phyloP scores from a whole-genome alignment of 2,888 invertebrate genomes.

The Branchipolynoe longqiensis region DNA sequence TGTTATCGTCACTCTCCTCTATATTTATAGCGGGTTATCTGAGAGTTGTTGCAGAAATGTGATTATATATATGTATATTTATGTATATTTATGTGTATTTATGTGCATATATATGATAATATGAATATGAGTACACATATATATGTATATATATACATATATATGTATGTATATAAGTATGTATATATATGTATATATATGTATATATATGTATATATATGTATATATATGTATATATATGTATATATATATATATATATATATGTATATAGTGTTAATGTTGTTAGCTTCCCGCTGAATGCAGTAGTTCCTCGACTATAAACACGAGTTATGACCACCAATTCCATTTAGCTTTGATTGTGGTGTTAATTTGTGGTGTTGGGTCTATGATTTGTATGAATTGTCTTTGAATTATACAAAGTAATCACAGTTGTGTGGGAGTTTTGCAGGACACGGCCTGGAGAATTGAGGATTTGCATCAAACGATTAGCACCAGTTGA shows the following conservation, averaged over 20 bases:
- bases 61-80: not conserved
- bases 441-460: no score
- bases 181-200: not conserved
- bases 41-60: not conserved
- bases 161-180: not conserved
- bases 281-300: not conserved
- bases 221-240: not conserved
- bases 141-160: not conserved
- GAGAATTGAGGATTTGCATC: no score
- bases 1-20: not conserved
- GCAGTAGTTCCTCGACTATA: no score
- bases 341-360: no score
- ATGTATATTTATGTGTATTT: not conserved
- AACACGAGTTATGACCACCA: no score
- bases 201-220: not conserved
- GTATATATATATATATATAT: not conserved
- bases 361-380: no score
- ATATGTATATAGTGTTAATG: not conserved
- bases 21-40: not conserved
- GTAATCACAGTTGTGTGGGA: no score
- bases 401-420: no score
- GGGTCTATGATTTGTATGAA: no score
- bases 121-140: not conserved
- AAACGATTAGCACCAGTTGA: no score
- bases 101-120: not conserved